A percentile compares a stretch with the other conserved stretches of the same genome.
Conservation (phyloP, 2,113 vertebrate genomes). For the Pseudorectes ferrugineus region DNA sequence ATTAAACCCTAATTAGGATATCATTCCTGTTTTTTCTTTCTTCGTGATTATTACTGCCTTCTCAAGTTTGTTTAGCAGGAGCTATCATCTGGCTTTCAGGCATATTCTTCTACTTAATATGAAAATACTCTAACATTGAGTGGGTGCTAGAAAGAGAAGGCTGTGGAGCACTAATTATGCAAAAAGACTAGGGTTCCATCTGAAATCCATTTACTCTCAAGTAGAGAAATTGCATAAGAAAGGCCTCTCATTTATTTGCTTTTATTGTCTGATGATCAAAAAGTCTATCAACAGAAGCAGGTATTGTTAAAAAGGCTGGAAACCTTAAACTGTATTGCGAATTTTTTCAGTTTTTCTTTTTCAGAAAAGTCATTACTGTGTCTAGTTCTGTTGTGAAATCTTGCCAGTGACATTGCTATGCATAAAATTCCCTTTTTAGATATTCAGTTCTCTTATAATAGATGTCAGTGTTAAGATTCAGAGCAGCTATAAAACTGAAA, state of each 20-base stretch:
- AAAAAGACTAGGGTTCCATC: background rate
- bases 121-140: background rate
- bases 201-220: background rate
- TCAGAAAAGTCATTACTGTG: background rate
- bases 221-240: background rate
- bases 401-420: background rate
- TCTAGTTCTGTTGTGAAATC: background rate
- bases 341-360: background rate
- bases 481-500: conserved; percentile 1
- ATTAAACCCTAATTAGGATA: background rate
- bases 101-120: background rate
- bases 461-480: background rate
- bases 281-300: background rate
- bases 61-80: background rate
- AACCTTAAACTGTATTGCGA: background rate
- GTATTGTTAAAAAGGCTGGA: background rate
- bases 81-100: background rate
- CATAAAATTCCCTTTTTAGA: background rate
- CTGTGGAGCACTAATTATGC: background rate
- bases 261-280: background rate
- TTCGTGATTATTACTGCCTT: background rate
- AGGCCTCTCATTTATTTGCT: background rate
- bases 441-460: background rate
- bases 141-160: background rate
- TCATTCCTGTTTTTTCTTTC: background rate